These are phyloP conservation scores for Drosophila bifasciata DNA, from an alignment of 1,140 invertebrate genomes.

Conservation along the genomic window DNA sequence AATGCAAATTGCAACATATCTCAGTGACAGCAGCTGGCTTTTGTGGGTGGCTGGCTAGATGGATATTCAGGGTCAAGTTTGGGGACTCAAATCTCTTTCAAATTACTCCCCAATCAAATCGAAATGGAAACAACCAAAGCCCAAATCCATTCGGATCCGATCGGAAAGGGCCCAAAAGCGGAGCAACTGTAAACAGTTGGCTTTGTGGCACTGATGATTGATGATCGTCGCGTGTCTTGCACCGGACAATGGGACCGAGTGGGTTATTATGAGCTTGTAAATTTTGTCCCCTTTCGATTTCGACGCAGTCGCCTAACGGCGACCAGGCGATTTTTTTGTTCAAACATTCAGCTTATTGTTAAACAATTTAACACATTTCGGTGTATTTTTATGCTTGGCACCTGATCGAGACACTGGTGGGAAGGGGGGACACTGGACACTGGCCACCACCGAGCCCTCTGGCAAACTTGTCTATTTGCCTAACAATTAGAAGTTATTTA, in stretches of 20 bases:
- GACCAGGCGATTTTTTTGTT: constrained; percentile 44
- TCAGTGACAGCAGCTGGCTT: neutral
- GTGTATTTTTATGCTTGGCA: constrained; percentile 39
- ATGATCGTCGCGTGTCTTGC: constrained; percentile 71
- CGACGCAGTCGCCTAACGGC: constrained; percentile 54
- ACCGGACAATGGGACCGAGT: constrained; percentile 21
- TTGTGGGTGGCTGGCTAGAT: constrained; percentile 3
- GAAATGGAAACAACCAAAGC: neutral
- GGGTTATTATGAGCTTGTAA: constrained; percentile 58
- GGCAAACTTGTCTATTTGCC: constrained; percentile 60
- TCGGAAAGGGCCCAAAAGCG: constrained; percentile 27
- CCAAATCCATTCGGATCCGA: neutral
- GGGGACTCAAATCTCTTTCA: constrained; percentile 34
- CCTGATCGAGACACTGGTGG: constrained; percentile 7
- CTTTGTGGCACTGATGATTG: constrained; percentile 54
- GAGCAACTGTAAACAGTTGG: constrained; percentile 46
- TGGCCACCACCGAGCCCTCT: constrained; percentile 13
- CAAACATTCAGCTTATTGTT: constrained; percentile 59
- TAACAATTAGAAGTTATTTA: constrained; percentile 81
- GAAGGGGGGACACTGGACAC: too few relatives aligned
- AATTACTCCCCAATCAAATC: constrained; percentile 15
- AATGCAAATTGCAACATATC: constrained; percentile 77
- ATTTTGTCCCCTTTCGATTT: constrained; percentile 73
- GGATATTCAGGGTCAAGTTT: constrained; percentile 75
- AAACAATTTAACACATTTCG: constrained; percentile 74